Percentiles rank a stretch among this genome's conserved stretches.
Conservation (phyloP, 2,797 vertebrate species). For the Crocidura indochinensis region DNA sequence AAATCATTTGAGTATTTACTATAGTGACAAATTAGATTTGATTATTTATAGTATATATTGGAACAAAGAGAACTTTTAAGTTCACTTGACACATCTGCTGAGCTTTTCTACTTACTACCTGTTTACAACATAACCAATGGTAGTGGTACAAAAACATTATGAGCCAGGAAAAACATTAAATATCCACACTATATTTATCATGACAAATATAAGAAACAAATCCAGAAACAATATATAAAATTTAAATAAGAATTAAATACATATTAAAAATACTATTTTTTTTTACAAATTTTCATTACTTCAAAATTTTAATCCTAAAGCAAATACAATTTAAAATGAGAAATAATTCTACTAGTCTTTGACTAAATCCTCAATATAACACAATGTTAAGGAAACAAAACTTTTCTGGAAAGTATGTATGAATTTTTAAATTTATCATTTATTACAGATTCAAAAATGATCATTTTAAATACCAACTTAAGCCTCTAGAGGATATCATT, state of each 20-base stretch:
- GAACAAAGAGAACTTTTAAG: too few relatives aligned
- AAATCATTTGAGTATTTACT: too few relatives aligned
- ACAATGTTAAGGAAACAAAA: constrained; percentile 52
- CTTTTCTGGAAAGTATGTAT: neutral
- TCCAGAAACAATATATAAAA: constrained; percentile 37
- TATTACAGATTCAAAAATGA: neutral
- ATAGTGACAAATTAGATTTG: too few relatives aligned
- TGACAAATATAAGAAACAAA: neutral
- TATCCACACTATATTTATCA: constrained; percentile 31
- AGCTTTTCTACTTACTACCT: too few relatives aligned
- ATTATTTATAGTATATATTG: too few relatives aligned
- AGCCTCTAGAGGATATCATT: constrained; percentile 48
- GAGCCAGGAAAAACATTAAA: neutral
- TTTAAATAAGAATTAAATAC: constrained; percentile 46
- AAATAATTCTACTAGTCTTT: constrained; percentile 53
- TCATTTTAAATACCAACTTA: constrained; percentile 35
- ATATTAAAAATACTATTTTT: constrained; percentile 22
- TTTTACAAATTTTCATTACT: constrained; percentile 30
- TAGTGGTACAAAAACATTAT: neutral
- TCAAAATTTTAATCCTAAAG: constrained; percentile 47
- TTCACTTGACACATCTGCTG: too few relatives aligned
- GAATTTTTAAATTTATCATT: constrained; percentile 35
- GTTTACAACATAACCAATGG: neutral
- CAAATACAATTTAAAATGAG: constrained; percentile 39
- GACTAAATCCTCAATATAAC: constrained; percentile 64